Percentiles rank a stretch among this genome's conserved stretches.
These are phyloP conservation scores for Dendropsophus ebraccatus DNA, from an alignment of 2,113 vertebrate genomes.

Conservation along the genomic window DNA sequence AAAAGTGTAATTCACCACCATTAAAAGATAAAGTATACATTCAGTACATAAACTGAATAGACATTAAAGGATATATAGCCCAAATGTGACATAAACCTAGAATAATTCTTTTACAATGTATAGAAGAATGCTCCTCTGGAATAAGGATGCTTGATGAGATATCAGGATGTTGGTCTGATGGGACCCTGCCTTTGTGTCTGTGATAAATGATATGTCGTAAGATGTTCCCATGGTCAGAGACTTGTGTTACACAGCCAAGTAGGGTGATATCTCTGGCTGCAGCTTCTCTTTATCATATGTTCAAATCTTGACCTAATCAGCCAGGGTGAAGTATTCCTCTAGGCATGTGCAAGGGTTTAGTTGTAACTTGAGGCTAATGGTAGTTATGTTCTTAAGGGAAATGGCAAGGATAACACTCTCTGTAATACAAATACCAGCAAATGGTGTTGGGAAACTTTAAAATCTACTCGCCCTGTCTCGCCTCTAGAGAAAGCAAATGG, in stretches of 20 bases:
- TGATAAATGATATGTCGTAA: background rate
- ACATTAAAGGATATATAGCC: too few species aligned
- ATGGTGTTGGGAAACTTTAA: constrained; percentile 44
- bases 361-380: constrained; percentile 50
- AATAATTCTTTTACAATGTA: too few species aligned
- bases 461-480: background rate
- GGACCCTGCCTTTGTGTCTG: background rate
- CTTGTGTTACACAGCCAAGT: background rate
- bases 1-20: too few species aligned
- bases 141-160: background rate
- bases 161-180: background rate
- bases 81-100: too few species aligned
- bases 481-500: constrained; percentile 48
- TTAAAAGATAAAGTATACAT: too few species aligned
- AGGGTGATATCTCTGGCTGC: background rate
- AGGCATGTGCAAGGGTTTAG: constrained; percentile 30
- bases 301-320: constrained; percentile 33
- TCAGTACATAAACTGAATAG: too few species aligned
- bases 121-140: background rate
- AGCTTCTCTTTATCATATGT: background rate
- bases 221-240: background rate
- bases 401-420: constrained; percentile 26
- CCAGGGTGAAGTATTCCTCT: constrained; percentile 10
- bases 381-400: constrained; percentile 33
- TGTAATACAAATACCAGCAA: constrained; percentile 50